Evolutionary conservation across 2,888 invertebrate genomes (phyloP), one percentile per base, ranked within the genome.

Genomic region (Pecten maximus): DNA sequence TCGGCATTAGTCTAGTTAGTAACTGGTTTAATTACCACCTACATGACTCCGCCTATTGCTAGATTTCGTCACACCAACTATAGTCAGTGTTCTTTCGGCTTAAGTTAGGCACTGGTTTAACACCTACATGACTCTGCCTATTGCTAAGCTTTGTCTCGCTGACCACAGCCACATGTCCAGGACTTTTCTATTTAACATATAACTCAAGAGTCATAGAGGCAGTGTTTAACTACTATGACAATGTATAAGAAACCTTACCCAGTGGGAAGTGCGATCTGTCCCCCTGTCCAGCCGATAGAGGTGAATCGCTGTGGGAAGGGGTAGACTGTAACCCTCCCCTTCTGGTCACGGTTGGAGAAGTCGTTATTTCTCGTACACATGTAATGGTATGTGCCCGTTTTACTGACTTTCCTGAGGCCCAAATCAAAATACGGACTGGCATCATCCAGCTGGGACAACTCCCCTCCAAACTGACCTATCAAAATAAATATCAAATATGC

Each of bases 291-390:
- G 15, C 96, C 96, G 86, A 96, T 94, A 39, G 94, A 93, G 10
- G 92, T 89, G 16, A 93, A 91, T 12, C 87, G 92, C 8, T 94
- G 91, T 0, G 91, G 92, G 89, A 91, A 91, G 2, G 93, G 90
- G 19, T 92, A 90, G 2, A 95, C 95, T 39, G 95, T 93, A 23
- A 97, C 91, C 40, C 95, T 92, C 0, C 96, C 97, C 92, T 97
- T 97, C 94, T 97, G 97, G 91, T 96, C 96, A 23, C 97, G 93
- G 91, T 96, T 97, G 8, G 96, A 96, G 94, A 97, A 97, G 93
- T 96, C 95, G 92, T 97, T 97, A 94, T 97, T 97, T 50, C 96
- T 94, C 0, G 96, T 96, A 89, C 95, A 95, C 94, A 97, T 95
- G 92, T 96, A 96, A 89, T 96, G 96, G 92, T 95, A 96, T 1